phyloP scores from a whole-genome alignment of 2,797 vertebrate genomes.

The Enteromius treurensis region DNA sequence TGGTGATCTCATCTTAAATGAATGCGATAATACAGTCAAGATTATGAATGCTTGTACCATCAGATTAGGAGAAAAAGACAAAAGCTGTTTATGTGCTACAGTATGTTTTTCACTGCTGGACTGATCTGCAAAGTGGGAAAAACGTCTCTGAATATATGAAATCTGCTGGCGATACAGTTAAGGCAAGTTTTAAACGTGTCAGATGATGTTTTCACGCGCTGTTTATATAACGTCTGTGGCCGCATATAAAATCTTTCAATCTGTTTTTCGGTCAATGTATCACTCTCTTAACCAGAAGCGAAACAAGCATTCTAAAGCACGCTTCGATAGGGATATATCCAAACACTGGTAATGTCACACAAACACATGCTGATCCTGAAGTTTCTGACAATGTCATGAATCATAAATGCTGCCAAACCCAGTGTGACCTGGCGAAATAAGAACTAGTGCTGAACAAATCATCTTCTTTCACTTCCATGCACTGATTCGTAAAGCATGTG shows the following conservation, averaged over 20 bases:
- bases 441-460: conserved; percentile 10
- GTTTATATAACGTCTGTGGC: neutral
- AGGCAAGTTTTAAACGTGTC: conserved; percentile 8
- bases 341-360: neutral
- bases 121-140: conserved; percentile 20
- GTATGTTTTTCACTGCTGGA: neutral
- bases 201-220: neutral
- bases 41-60: conserved; percentile 68
- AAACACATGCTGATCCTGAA: neutral
- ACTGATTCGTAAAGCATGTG: neutral
- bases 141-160: neutral
- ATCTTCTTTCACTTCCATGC: neutral
- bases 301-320: conserved; percentile 10
- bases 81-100: conserved; percentile 71
- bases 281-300: neutral
- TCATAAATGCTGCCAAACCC: neutral
- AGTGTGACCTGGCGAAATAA: conserved; percentile 10
- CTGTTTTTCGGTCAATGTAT: neutral
- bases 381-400: conserved; percentile 15
- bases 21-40: conserved; percentile 61
- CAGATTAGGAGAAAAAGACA: conserved; percentile 74
- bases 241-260: conserved; percentile 4
- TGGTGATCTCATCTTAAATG: conserved; percentile 75
- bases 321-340: neutral
- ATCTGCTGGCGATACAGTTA: neutral